Percentiles rank a stretch among this genome's conserved stretches.
These are phyloP conservation scores for Dasypus novemcinctus DNA, from an alignment of 2,113 vertebrate genomes.

Conservation along the genomic window DNA sequence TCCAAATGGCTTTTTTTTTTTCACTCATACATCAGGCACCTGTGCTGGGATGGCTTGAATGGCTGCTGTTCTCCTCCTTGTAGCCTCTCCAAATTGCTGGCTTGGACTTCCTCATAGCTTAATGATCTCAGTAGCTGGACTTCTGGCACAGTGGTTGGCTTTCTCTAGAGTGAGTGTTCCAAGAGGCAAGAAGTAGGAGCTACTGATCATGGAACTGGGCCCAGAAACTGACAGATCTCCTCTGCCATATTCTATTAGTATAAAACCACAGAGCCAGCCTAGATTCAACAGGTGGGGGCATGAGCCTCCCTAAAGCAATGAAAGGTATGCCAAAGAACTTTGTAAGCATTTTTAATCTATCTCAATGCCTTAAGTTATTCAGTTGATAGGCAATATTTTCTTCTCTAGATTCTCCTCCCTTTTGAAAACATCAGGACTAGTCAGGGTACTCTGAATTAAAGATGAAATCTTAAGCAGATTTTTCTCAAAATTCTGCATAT, in stretches of 20 bases:
- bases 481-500: background rate
- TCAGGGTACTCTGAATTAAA: background rate
- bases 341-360: background rate
- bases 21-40: background rate
- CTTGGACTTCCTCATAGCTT: background rate
- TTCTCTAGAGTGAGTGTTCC: background rate
- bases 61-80: rapidly evolving
- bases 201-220: background rate
- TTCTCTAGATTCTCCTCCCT: background rate
- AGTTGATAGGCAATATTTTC: background rate
- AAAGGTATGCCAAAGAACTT: background rate
- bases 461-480: background rate
- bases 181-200: background rate
- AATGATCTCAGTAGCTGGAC: background rate
- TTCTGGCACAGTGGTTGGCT: background rate
- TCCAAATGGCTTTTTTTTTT: background rate
- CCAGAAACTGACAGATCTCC: background rate
- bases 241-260: background rate
- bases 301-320: background rate
- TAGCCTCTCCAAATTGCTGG: background rate
- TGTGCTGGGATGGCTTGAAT: background rate
- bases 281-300: background rate
- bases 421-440: background rate
- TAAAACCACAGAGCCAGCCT: background rate
- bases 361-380: background rate